Base-by-base conservation (phyloP, 2,888 invertebrate species). In the Branchipolynoe longqiensis region DNA sequence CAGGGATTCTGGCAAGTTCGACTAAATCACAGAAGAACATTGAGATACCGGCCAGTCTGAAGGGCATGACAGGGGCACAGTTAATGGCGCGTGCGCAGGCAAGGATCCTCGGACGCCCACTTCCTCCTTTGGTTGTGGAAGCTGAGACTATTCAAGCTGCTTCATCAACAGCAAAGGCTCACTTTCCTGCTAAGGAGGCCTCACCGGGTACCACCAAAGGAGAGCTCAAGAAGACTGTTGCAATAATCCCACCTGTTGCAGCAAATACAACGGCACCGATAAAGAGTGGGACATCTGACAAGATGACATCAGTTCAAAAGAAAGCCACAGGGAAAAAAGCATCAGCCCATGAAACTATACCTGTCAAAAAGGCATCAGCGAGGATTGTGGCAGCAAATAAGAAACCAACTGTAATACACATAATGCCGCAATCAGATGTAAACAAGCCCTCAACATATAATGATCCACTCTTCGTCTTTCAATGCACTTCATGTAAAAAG, bases 61-160 rank as follows among this genome's bases (percentile, higher is more conserved):
- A 78, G 25, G 78, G 78, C 2, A 78, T 78, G 78, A 78, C 78
- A 8, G 78, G 78, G 33, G 78, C 78, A 1, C 78, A 78, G 48
- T 33, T 78, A 1, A 78, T 78, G 78, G 78, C 78, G 0, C 25
- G 78, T 1, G 78, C 78, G 1, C 78, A 78, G 48, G 78, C 78
- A 1, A 78, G 33, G 48, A 78, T 78, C 28, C 54, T 78, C 28
- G 78, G 78, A 3, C 1, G 41, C 1, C 78, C 78, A 18, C 28
- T 78, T 33, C 69, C 69, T 36, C 69, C 33, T 36, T 22, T 69
- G 1, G 38, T 12, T 12, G 18, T 69, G 18, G 36, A 33, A 4
- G 69, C 36, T 22, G 56, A 56, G 12, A 25, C 56, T n/a, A 56
- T 22, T 22, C 3, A 25, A 62, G 62, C 62, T 28, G 2, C 28